Evolutionary conservation across 1,140 invertebrate species (phyloP).

Genomic region (Wiebesia pumilae): DNA sequence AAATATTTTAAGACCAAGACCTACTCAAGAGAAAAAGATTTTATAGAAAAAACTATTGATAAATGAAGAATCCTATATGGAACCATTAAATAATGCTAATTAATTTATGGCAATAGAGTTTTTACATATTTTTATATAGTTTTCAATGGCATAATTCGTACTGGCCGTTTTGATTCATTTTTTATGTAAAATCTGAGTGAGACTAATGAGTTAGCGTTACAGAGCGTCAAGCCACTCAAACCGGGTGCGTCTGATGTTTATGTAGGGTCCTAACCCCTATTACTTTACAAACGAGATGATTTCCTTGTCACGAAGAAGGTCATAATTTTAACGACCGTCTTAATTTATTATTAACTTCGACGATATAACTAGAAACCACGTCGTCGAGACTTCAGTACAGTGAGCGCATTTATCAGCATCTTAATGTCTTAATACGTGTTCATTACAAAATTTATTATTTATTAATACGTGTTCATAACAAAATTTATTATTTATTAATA

Average conservation of each 20-base stretch:
- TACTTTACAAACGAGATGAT: constrained; percentile 5
- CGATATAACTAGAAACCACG: neutral
- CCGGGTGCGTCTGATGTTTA: neutral
- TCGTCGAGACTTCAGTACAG: neutral
- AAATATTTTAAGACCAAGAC: neutral
- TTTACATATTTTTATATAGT: neutral
- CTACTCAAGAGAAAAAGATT: neutral
- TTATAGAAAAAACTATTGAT: neutral
- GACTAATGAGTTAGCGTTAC: constrained; percentile 11
- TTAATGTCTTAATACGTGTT: constrained; percentile 3
- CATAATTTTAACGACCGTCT: constrained; percentile 21
- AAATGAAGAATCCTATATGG: neutral
- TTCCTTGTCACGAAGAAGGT: constrained; percentile 9
- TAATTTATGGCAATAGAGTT: neutral
- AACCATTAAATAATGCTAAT: neutral
- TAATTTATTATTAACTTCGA: constrained; percentile 26
- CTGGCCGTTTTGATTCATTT: neutral
- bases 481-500: neutral
- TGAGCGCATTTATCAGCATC: neutral
- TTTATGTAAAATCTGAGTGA: neutral
- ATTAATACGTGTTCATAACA: neutral
- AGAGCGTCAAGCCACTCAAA: neutral
- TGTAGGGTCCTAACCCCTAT: constrained; percentile 10
- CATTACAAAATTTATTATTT: neutral
- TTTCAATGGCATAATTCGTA: neutral